Conservation (phyloP, 2,888 invertebrate genomes). For the Bruchidius siliquastri region DNA sequence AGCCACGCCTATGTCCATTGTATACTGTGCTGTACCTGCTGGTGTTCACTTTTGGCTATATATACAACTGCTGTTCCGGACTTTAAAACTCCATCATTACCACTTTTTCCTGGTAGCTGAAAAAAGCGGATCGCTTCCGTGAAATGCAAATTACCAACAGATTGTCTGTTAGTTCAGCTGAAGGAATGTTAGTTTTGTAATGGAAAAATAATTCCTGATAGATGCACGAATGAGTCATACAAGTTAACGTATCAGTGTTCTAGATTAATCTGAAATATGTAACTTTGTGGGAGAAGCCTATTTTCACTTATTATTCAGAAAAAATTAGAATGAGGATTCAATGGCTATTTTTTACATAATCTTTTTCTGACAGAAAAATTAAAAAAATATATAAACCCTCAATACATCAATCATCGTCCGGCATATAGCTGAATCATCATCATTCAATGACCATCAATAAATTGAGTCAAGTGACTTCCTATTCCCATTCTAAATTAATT, state of each 20-base stretch:
- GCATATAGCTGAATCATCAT: too few relatives aligned
- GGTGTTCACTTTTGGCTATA: neutral
- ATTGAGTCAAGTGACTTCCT: too few relatives aligned
- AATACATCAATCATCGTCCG: too few relatives aligned
- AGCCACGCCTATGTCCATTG: neutral
- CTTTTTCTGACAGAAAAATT: too few relatives aligned
- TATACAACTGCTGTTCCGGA: neutral
- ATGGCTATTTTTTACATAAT: too few relatives aligned
- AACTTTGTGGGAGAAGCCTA: too few relatives aligned
- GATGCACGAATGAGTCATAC: neutral
- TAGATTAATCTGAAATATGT: neutral
- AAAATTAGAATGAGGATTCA: too few relatives aligned
- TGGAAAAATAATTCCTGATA: neutral
- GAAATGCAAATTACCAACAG: neutral
- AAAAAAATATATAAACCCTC: too few relatives aligned
- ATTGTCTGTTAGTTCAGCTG: neutral
- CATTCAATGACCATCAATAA: too few relatives aligned
- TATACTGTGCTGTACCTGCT: neutral
- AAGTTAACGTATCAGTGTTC: neutral
- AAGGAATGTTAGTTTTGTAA: neutral
- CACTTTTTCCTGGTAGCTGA: neutral
- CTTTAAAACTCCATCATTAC: neutral
- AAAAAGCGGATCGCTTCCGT: neutral
- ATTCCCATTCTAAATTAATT: too few relatives aligned
- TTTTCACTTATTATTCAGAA: too few relatives aligned